phyloP scores from a whole-genome alignment of 2,113 vertebrate genomes.

The Trematomus loennbergii region DNA sequence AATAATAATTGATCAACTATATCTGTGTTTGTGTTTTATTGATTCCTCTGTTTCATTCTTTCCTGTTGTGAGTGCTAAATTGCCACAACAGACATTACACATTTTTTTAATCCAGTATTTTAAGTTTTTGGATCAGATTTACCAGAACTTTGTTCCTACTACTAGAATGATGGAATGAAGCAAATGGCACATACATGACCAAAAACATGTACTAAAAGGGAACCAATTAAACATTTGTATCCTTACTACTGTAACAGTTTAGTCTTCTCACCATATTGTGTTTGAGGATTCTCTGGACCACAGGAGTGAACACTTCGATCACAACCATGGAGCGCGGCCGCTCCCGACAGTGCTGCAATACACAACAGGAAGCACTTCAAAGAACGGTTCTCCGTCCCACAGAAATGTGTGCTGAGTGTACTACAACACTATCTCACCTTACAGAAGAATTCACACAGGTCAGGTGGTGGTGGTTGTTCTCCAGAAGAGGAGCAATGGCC shows the following conservation, averaged over 20 bases:
- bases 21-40: no score
- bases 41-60: no score
- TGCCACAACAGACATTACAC: no score
- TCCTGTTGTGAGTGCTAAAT: no score
- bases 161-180: not conserved
- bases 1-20: no score
- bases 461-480: constrained; percentile 98
- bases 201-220: not conserved
- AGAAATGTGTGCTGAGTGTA: not conserved
- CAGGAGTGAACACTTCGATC: constrained; percentile 98
- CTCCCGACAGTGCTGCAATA: constrained; percentile 95
- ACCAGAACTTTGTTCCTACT: not conserved
- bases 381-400: not conserved
- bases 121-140: not conserved
- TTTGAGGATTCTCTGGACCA: constrained; percentile 99
- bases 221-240: not conserved
- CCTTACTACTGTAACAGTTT: not conserved
- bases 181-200: not conserved
- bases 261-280: constrained; percentile 96
- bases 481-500: constrained; percentile 98
- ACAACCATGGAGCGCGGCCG: constrained; percentile 98
- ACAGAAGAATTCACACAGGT: constrained; percentile 99
- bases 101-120: not conserved
- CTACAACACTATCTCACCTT: constrained; percentile 86
- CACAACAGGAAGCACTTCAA: not conserved